Base-by-base conservation (phyloP, 2,888 invertebrate species). In the Spodoptera exigua region DNA sequence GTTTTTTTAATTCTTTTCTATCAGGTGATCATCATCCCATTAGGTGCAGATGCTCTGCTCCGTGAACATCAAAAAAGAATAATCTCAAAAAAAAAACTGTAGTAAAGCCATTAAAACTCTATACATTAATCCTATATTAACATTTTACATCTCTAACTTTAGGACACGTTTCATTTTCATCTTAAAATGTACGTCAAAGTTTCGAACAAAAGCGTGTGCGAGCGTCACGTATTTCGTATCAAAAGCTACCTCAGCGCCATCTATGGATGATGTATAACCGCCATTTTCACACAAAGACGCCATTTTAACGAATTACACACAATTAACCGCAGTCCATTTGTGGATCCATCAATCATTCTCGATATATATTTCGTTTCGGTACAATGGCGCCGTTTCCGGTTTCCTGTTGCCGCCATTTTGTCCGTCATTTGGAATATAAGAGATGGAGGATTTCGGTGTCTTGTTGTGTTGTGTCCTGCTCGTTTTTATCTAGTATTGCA, bases 311-410 rank as follows among this genome's bases (percentile, higher is more conserved):
- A 75, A 75, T 76, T 60, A 71, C 51, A 47, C 54, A 41, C 54
- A 76, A 75, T 71, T 71, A 76, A 76, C 68, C 51, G 12, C 51
- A 57, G 61, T 44, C 54, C 73, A 72, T 76, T 72, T 52, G 71
- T 66, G 58, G 48, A 55, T 66, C 36, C 54, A 76, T 76, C 61
- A 72, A 72, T 72, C 67, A 66, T 76, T 58, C 53, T 57, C 44
- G 36, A 57, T 71, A 48, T 56, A 71, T 63, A 27, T 70, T 74
- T 66, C 34, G 57, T 44, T 56, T 53, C 68, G 56, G 51, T 64
- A 70, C 60, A 59, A 56, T 76, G 68, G 54, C 59, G n/a, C 18
- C 12, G 48, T 58, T 53, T 76, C 56, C 73, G 37, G 54, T 44
- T 61, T 57, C 54, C 58, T 36, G 56, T 57, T 51, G 37, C 64